phyloP scores from a whole-genome alignment of 1,140 invertebrate species.

The Drosophila repletoides region DNA sequence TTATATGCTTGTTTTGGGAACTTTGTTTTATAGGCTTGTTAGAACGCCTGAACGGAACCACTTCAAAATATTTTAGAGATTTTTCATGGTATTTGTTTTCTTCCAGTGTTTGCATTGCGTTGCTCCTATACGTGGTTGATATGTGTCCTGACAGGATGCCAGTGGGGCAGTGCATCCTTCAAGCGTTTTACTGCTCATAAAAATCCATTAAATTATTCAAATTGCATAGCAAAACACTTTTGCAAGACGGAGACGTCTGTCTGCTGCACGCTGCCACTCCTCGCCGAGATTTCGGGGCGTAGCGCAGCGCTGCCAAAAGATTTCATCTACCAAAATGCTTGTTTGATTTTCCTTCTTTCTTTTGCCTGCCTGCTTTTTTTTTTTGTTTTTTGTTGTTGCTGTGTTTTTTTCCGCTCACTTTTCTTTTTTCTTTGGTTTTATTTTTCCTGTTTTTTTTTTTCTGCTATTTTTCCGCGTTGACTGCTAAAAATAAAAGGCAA shows the following conservation, averaged over 20 bases:
- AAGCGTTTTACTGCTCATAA: conserved; percentile 80
- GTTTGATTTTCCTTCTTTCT: conserved; percentile 7
- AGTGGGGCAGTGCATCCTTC: conserved; percentile 54
- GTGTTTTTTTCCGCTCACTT: too few species aligned
- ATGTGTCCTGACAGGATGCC: conserved; percentile 6
- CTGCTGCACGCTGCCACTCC: conserved; percentile 18
- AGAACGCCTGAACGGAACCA: too few species aligned
- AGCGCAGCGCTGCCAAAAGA: conserved; percentile 24
- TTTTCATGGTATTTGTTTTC: too few species aligned
- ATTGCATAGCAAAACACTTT: conserved; percentile 69
- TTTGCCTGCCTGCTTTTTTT: background rate
- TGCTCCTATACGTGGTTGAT: too few species aligned
- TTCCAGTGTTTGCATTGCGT: too few species aligned
- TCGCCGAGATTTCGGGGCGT: conserved; percentile 35
- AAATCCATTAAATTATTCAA: conserved; percentile 82
- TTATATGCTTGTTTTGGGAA: too few species aligned
- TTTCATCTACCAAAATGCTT: conserved; percentile 9
- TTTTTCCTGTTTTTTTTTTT: background rate
- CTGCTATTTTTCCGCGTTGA: conserved; percentile 68
- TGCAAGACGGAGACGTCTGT: conserved; percentile 20
- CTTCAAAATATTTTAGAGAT: too few species aligned
- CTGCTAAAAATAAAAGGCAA: conserved; percentile 70
- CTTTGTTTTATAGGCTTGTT: too few species aligned
- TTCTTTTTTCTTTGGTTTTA: background rate
- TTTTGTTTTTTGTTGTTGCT: conserved; percentile 21